Evolutionary conservation across 2,113 vertebrate genomes (phyloP).

Genomic region (Cryptotis parvus): DNA sequence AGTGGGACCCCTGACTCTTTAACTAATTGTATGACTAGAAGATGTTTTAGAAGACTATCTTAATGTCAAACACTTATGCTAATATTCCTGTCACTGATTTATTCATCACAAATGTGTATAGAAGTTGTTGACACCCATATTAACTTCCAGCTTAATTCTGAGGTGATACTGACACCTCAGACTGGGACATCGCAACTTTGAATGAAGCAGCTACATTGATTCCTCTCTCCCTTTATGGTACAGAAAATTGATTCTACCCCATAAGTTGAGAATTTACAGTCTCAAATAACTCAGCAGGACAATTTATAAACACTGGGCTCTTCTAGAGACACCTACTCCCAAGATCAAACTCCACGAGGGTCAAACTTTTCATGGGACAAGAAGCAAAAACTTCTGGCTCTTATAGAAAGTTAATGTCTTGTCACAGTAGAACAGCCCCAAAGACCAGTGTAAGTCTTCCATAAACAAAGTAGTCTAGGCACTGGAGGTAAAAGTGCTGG

Average conservation of each 20-base stretch:
- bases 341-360: neutral
- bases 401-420: neutral
- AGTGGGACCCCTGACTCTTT: neutral
- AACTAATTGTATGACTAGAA: neutral
- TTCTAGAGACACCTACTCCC: too few relatives aligned
- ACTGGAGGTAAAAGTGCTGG: neutral
- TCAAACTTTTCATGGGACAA: neutral
- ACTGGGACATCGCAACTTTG: neutral
- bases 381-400: neutral
- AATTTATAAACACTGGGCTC: neutral
- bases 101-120: neutral
- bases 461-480: neutral
- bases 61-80: neutral
- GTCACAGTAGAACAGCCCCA: neutral
- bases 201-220: neutral
- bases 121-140: neutral
- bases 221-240: neutral
- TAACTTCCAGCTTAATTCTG: neutral
- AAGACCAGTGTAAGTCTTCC: rapidly evolving
- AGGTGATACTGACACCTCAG: neutral
- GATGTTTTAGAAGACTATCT: too few relatives aligned
- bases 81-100: neutral
- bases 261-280: too few relatives aligned
- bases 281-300: neutral
- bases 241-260: neutral